Base-by-base conservation (phyloP, 2,888 invertebrate species). In the Altica lythri region DNA sequence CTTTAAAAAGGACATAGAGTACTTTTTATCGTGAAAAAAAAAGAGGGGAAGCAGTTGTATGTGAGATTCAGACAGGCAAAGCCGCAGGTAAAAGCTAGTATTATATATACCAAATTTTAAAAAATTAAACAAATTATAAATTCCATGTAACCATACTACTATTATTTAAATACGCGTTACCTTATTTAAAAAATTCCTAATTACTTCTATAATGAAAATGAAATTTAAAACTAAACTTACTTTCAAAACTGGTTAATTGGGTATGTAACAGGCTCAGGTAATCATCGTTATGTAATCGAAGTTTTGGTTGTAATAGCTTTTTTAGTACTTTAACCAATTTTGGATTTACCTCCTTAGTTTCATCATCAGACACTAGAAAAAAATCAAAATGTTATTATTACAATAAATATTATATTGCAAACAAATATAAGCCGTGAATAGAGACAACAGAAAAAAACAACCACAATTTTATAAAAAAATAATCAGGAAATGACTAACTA, bases 211-310 rank as follows among this genome's bases (percentile, higher is more conserved):
- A 5, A 32, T n/a, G 13, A 32, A 12, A 32, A 3, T 32, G 13
- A 32, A 2, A 12, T 4, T 8, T 13, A 17, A 29, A 13, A 42
- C 10, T 17, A 6, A 8, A 13, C 72, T 72, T 68, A 82, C 83
- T 81, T 70, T 75, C 73, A 70, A 80, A 78, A 44, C 79, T 79
- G 13, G 79, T 75, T 61, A 86, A 71, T 73, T 86, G 85, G 48
- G 81, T 81, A 57, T 86, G 77, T 37, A 87, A 76, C 62, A 81
- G 81, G 69, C 86, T 86, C 55, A 84, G 81, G 72, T 86, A 86
- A 63, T 83, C 83, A 73, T 80, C 84, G 70, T 84, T 80, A 71
- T 80, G 75, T 38, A 80, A 77, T 63, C 81, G 80, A 75, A 83
- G 86, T 60, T 81, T 76, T 0, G 83, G 81, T 53, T 81, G 76